These are phyloP conservation scores for Zootermopsis nevadensis DNA, from an alignment of 2,888 invertebrate genomes.

Conservation along the genomic window DNA sequence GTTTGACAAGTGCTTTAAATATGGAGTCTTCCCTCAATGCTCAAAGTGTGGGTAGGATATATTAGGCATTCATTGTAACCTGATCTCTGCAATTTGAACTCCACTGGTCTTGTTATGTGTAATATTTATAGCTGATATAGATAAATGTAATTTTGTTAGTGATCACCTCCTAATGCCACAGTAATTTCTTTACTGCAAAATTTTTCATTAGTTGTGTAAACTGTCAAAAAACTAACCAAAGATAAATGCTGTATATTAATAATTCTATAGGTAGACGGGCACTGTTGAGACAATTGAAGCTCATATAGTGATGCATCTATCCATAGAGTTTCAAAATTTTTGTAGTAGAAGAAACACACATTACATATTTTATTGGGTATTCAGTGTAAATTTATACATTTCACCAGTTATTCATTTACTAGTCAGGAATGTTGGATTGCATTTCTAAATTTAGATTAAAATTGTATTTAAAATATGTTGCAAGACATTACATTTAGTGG, in stretches of 20 bases:
- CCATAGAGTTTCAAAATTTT: not conserved
- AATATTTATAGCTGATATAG: too few relatives aligned
- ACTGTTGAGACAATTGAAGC: not conserved
- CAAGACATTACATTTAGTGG: not conserved
- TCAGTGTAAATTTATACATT: not conserved
- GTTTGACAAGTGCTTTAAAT: too few relatives aligned
- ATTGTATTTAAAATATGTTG: not conserved
- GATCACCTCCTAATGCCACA: not conserved
- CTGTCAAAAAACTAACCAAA: not conserved
- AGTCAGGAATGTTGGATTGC: slow-evolving; percentile 23
- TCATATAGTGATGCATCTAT: not conserved
- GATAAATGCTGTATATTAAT: not conserved
- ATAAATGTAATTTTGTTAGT: not conserved
- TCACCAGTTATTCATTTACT: slow-evolving; percentile 2
- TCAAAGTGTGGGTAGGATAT: too few relatives aligned
- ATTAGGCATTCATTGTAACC: too few relatives aligned
- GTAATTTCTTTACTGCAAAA: not conserved
- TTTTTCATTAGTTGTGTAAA: not conserved
- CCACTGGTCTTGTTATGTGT: too few relatives aligned
- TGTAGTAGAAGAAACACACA: not conserved
- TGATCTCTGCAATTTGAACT: not conserved
- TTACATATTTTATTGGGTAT: not conserved
- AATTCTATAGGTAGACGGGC: not conserved
- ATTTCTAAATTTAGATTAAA: not conserved
- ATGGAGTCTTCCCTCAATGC: too few relatives aligned